Evolutionary conservation across 1,140 invertebrate species (phyloP), one percentile per base, ranked within the genome.

Genomic region (Zophobas atratus): DNA sequence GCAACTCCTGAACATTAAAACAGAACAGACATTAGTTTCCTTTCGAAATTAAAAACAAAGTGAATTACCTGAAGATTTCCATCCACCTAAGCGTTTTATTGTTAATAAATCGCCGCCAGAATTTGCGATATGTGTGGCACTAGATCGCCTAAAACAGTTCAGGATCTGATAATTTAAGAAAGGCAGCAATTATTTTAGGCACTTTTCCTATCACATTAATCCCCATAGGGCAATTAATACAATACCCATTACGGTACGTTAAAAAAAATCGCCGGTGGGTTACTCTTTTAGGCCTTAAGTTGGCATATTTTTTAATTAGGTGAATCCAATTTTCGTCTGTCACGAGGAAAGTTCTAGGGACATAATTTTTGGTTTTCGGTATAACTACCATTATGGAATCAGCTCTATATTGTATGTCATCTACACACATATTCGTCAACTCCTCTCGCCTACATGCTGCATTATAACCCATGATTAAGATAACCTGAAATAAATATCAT

Each of bases 401-500:
- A 20, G 20, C 20, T 20, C 8, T 46, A 46, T 46, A 46, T 46
- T 46, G 43, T 46, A 46, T 46, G 43, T 84, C 76, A 20, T 83
- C 55, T 6, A 78, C 43, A 2, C 51, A 79, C 20, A 84, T 70
- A 39, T 81, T 76, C 2, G 53, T 43, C 36, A 84, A 48, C 75
- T 84, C 80, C 1, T 76, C 70, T 35, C 77, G 49, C 51, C 81
- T 60, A 53, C 81, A 84, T 1, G 79, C 81, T n/a, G 80, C 84
- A 75, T 20, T 36, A 32, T 82, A 67, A 4, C 63, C 63, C 63
- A 70, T 39, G 35, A 70, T 70, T 20, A 70, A 36, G 8, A 70
- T 41, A 70, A 70, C 63, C 63, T 70, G 8, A 39, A 70, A 70
- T 39, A 60, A 60, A 34, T 60, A 35, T n/a, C 6, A 20, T 20